Evolutionary conservation across 2,797 vertebrate genomes (phyloP).

Genomic region (Danio kyathit): DNA sequence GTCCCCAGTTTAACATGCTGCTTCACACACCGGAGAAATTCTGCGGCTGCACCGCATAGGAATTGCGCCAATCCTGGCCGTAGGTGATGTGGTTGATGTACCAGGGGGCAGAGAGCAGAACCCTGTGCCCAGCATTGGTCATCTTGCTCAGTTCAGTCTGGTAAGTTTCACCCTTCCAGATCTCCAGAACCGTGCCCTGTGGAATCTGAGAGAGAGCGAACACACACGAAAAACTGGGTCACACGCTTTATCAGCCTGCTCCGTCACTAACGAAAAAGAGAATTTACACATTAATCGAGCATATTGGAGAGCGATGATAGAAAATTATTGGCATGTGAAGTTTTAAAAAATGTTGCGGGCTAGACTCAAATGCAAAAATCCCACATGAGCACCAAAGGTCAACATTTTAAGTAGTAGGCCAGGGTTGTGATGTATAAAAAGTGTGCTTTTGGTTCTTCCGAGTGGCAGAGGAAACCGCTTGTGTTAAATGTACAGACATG

Average conservation of each 20-base stretch:
- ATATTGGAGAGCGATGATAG: neutral
- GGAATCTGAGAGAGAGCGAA: conserved; percentile 76
- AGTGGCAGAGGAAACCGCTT: neutral
- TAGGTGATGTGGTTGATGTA: conserved; percentile 87
- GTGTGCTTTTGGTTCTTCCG: neutral
- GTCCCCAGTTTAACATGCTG: neutral
- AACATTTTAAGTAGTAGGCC: neutral
- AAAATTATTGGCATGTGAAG: neutral
- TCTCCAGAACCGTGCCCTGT: conserved; percentile 84
- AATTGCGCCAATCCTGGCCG: conserved; percentile 83
- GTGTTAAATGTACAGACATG: neutral
- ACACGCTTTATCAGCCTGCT: neutral
- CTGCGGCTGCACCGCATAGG: conserved; percentile 82
- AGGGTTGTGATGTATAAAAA: neutral
- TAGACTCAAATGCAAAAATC: neutral
- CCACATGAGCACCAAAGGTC: neutral
- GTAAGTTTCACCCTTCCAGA: conserved; percentile 82
- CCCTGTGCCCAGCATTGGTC: conserved; percentile 81
- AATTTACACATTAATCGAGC: neutral
- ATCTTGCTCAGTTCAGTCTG: conserved; percentile 76
- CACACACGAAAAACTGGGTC: conserved; percentile 57
- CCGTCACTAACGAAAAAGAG: too few species aligned
- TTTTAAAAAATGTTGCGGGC: neutral
- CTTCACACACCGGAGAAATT: conserved; percentile 77
- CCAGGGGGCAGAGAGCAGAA: conserved; percentile 86